These are phyloP conservation scores for Siniperca knerii DNA, from an alignment of 2,113 vertebrate genomes.

Conservation along the genomic window DNA sequence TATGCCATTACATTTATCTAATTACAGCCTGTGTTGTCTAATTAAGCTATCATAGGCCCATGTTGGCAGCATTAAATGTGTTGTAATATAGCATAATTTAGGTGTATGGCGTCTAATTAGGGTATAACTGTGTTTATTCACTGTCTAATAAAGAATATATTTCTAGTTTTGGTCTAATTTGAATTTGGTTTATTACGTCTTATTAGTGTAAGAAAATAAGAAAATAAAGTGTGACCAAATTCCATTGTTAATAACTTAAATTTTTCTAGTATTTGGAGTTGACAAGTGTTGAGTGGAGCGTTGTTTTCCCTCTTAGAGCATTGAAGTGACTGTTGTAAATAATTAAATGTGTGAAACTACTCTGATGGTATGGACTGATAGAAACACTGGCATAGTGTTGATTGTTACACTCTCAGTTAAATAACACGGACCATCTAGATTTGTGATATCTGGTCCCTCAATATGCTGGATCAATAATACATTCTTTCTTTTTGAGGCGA, in stretches of 20 bases:
- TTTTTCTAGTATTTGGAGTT: background rate
- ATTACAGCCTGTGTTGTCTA: too few species aligned
- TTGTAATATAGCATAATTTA: too few species aligned
- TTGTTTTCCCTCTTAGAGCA: background rate
- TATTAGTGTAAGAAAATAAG: too few species aligned
- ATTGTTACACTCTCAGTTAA: background rate
- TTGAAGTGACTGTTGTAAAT: background rate
- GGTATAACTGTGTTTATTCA: too few species aligned
- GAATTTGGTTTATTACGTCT: too few species aligned
- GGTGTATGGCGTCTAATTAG: too few species aligned
- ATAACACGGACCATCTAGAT: conserved; percentile 17
- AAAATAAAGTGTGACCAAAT: background rate
- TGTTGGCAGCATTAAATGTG: too few species aligned
- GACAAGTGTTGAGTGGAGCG: background rate
- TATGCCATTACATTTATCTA: too few species aligned
- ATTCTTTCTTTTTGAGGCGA: conserved; percentile 2
- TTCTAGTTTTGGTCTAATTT: too few species aligned
- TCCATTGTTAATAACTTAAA: background rate
- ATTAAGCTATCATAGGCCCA: too few species aligned
- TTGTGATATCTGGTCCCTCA: background rate
- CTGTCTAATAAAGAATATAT: too few species aligned
- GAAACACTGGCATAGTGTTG: background rate
- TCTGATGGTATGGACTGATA: background rate
- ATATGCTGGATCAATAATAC: conserved; percentile 20
- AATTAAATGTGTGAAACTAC: background rate